Evolutionary conservation across 2,888 invertebrate species (phyloP), one percentile per base, ranked within the genome.

Genomic region (Xestia rhomboidea): DNA sequence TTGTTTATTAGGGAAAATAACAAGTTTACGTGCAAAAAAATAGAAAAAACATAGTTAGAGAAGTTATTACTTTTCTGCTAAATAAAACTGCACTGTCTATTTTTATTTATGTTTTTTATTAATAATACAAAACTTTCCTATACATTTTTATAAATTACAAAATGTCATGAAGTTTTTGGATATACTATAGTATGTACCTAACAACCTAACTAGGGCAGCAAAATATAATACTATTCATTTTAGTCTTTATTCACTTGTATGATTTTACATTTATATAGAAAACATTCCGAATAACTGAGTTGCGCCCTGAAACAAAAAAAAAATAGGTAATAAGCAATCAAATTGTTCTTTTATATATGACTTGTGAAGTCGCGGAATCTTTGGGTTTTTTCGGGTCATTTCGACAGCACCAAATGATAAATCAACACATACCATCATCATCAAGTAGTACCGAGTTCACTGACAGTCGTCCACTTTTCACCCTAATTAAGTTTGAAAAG

Each of bases 81-180:
- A 94, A 92, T 92, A 82, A 96, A 96, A 96, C 93, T 84, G 90
- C 93, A 91, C 89, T 93, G 91, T 95, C 96, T 95, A 96, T 96
- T 96, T 96, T 96, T 96, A 96, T 95, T 94, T 92, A 91, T 90
- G 91, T 94, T 96, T 88, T 95, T 95, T 95, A 94, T 95, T 93
- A 88, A 89, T 92, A 91, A 94, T 91, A 93, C 91, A 94, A 94
- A 95, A 92, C 92, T 92, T 93, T 92, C 91, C 93, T 95, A 94
- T 93, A 94, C 93, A 94, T 94, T 92, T 92, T 94, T 92, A 92
- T 93, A 93, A 94, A 93, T 93, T 94, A 95, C 93, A 94, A 90
- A 90, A 90, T 92, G 93, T 90, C 91, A 90, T 91, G 89, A 91
- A 91, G 90, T 89, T 91, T 93, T 90, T 90, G 89, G 89, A 88